phyloP scores from a whole-genome alignment of 2,888 invertebrate genomes.

The Ennomos erosarius region DNA sequence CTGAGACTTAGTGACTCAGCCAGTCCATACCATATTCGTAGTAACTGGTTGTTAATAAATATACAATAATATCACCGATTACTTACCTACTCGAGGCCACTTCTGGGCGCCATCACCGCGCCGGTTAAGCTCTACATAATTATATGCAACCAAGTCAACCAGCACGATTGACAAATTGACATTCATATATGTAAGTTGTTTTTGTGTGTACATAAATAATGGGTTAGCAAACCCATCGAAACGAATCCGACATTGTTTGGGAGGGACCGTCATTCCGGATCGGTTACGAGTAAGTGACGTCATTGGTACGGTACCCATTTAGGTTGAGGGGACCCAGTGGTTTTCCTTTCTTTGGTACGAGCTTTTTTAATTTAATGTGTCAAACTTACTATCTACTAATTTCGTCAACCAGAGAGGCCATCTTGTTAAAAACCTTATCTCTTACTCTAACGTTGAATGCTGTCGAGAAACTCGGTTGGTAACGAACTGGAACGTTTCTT shows the following conservation, averaged over 20 bases:
- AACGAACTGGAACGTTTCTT: conserved; percentile 11
- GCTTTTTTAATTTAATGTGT: conserved; percentile 30
- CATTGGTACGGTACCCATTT: conserved; percentile 44
- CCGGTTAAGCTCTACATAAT: conserved; percentile 16
- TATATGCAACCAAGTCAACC: conserved; percentile 22
- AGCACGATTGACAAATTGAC: conserved; percentile 5
- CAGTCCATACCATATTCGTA: conserved; percentile 16
- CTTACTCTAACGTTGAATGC: conserved; percentile 7
- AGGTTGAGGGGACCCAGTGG: conserved; percentile 23
- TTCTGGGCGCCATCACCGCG: conserved; percentile 12
- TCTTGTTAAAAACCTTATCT: conserved; percentile 21
- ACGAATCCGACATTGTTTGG: conserved; percentile 50
- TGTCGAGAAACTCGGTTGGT: conserved; percentile 15
- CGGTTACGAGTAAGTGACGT: conserved; percentile 49
- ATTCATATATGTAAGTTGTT: conserved; percentile 3
- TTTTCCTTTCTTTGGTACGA: conserved; percentile 24
- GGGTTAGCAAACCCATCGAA: conserved; percentile 46
- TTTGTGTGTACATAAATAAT: conserved; percentile 29
- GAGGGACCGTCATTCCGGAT: conserved; percentile 51
- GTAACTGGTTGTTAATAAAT: conserved; percentile 2
- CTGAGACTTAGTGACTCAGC: conserved; percentile 14
- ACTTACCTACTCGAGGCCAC: too few species aligned
- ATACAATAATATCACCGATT: not conserved
- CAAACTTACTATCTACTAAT: conserved; percentile 24
- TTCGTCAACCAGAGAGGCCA: conserved; percentile 16